These are phyloP conservation scores for Drosophila hamatofila DNA, from an alignment of 2,888 invertebrate species.

Conservation along the genomic window DNA sequence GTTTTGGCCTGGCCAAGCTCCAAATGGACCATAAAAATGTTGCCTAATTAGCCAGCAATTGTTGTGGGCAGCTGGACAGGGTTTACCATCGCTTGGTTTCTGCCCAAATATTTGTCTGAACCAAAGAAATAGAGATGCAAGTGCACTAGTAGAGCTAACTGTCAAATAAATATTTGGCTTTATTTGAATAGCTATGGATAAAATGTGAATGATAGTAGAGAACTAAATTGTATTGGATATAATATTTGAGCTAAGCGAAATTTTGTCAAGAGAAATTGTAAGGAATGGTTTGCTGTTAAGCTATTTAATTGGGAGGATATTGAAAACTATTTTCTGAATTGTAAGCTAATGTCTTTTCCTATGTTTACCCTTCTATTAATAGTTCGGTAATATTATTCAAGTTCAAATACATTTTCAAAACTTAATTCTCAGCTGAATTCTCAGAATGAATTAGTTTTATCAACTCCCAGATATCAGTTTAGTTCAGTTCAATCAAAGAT, in stretches of 20 bases:
- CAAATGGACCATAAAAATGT: constrained; percentile 31
- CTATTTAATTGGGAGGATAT: not conserved
- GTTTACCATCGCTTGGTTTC: constrained; percentile 20
- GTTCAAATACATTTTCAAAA: too few relatives aligned
- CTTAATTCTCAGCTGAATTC: too few relatives aligned
- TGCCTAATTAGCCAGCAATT: constrained; percentile 47
- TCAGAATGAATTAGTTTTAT: too few relatives aligned
- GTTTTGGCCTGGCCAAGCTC: constrained; percentile 11
- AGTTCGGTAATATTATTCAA: too few relatives aligned
- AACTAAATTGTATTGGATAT: not conserved
- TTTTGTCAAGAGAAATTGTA: too few relatives aligned
- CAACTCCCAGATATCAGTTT: not conserved
- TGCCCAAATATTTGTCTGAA: constrained; percentile 17
- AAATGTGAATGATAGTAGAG: not conserved
- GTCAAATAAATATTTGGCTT: not conserved
- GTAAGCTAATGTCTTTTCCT: too few relatives aligned
- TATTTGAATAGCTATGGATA: not conserved
- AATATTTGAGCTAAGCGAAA: not conserved
- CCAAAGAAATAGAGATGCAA: not conserved
- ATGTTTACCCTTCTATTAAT: too few relatives aligned
- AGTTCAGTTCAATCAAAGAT: too few relatives aligned
- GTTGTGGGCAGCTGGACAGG: constrained; percentile 18
- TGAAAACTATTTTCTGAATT: not conserved
- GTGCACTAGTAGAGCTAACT: not conserved
- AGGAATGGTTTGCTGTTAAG: not conserved